A percentile compares a stretch with the other conserved stretches of the same genome.
These are phyloP conservation scores for Chloroceryle amazona DNA, from an alignment of 2,797 vertebrate genomes.

Conservation along the genomic window DNA sequence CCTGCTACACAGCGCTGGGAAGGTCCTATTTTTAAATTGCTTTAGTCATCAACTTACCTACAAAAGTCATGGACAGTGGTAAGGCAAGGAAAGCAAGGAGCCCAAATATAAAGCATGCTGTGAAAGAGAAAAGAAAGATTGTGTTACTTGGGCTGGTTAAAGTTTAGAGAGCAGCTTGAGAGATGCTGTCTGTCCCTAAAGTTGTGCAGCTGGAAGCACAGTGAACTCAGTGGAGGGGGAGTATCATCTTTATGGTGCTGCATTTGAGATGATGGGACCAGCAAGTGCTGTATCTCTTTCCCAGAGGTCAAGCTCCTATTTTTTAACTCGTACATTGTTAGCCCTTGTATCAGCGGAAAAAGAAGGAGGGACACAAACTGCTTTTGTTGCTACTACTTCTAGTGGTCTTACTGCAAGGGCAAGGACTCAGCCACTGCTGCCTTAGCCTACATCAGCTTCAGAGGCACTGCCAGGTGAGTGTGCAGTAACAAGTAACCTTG, in stretches of 20 bases:
- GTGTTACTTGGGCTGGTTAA: background rate
- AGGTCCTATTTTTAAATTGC: background rate
- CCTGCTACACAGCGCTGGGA: background rate
- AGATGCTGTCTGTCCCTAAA: background rate
- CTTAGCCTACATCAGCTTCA: background rate
- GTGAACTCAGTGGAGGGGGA: background rate
- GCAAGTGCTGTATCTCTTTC: background rate
- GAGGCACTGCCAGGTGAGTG: background rate
- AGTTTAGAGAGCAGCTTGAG: background rate
- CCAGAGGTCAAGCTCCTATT: background rate
- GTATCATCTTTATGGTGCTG: background rate
- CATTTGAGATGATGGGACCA: background rate
- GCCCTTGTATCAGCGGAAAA: background rate
- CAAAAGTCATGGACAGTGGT: constrained; percentile 78
- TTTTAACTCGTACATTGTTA: background rate
- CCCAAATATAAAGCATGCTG: constrained; percentile 74
- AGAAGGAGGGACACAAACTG: background rate
- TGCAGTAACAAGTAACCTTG: background rate
- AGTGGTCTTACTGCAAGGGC: background rate
- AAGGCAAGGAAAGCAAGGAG: constrained; percentile 73
- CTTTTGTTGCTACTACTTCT: background rate
- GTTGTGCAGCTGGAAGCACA: background rate
- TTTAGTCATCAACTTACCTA: constrained; percentile 63
- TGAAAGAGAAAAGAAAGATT: constrained; percentile 8
- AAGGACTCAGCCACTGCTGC: background rate